Percentiles rank a stretch among this genome's conserved stretches.
Evolutionary conservation across 2,113 vertebrate species (phyloP).

Genomic region (Columba livia): DNA sequence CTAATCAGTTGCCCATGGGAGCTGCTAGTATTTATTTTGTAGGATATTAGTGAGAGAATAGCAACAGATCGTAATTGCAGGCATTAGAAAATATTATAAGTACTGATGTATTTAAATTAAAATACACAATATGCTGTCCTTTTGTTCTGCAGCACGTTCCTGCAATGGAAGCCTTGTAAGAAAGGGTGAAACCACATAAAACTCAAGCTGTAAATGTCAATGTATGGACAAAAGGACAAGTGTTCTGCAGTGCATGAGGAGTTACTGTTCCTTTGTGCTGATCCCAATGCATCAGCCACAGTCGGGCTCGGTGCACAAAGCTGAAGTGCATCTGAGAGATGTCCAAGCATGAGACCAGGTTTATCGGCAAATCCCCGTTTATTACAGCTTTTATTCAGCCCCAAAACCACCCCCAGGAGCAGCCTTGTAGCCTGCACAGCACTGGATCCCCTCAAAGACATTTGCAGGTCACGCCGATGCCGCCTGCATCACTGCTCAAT

Average conservation of each 20-base stretch:
- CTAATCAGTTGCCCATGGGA: neutral
- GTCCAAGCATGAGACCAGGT: neutral
- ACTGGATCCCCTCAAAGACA: neutral
- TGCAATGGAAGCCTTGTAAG: neutral
- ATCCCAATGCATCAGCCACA: fast-evolving
- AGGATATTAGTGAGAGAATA: neutral
- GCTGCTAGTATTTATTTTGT: neutral
- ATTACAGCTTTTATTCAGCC: neutral
- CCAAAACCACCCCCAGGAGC: neutral
- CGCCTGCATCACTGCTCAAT: fast-evolving
- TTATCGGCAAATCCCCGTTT: neutral
- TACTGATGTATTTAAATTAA: neutral
- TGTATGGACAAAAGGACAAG: neutral
- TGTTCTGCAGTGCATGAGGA: fast-evolving
- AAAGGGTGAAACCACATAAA: neutral
- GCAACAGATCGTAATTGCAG: neutral
- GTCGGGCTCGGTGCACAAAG: too few relatives aligned
- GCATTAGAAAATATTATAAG: neutral
- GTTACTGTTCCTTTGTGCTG: fast-evolving
- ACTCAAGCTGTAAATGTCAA: neutral
- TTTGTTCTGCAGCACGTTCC: neutral
- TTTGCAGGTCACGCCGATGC: neutral
- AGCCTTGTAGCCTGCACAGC: neutral
- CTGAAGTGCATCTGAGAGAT: neutral
- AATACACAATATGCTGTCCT: fast-evolving